phyloP scores from a whole-genome alignment of 2,113 vertebrate species.

The Hippocampus mohnikei region DNA sequence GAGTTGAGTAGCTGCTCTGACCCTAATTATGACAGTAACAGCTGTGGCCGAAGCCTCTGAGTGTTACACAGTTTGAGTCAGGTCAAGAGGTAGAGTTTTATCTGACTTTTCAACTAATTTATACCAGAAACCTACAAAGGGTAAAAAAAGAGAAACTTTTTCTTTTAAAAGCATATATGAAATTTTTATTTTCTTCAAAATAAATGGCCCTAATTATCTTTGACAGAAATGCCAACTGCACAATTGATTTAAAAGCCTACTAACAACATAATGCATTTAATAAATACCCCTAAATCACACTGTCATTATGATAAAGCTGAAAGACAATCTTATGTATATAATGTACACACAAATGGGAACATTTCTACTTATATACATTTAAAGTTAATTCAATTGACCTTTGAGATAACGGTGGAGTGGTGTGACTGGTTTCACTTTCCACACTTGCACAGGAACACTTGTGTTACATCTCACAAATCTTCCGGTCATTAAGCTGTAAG shows the following conservation, averaged over 20 bases:
- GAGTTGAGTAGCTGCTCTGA: no score
- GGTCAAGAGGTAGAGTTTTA: not conserved
- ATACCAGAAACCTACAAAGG: not conserved
- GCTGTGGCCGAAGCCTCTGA: not conserved
- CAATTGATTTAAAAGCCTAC: not conserved
- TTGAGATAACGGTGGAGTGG: not conserved
- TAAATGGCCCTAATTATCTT: not conserved
- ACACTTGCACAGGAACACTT: not conserved
- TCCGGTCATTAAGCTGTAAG: not conserved
- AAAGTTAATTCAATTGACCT: not conserved
- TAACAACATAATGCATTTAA: not conserved
- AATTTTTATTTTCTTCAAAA: no score
- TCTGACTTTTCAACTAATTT: no score
- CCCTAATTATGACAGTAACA: not conserved
- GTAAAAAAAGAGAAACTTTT: no score
- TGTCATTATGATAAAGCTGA: not conserved
- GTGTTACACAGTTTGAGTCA: not conserved
- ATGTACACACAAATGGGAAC: not conserved
- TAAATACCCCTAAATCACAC: constrained; percentile 1
- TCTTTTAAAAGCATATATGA: not conserved
- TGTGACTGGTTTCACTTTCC: not conserved
- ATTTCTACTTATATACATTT: not conserved
- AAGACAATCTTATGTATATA: not conserved
- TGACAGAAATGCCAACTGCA: not conserved
- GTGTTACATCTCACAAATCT: not conserved